Evolutionary conservation across 1,140 invertebrate species (phyloP), one percentile per base, ranked within the genome.

Genomic region (Polypedilum pembai): DNA sequence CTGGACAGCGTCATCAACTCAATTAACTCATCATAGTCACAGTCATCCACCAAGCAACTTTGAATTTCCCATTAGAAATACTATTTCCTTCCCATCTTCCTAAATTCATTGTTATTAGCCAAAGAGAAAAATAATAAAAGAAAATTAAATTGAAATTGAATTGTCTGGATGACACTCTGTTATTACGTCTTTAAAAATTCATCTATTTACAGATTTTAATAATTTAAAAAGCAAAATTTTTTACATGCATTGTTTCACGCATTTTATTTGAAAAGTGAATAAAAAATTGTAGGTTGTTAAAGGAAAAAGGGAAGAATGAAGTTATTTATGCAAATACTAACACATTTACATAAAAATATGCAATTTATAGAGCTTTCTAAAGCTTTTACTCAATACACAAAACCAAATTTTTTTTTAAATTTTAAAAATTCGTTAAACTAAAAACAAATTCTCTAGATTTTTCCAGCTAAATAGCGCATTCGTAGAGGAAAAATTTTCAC

Each of bases 1-100:
- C 3, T 69, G 65, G 65, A 69, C 65, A 15, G n/a, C 45, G n/a
- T 56, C 45, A 56, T 56, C 45, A 56, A 56, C 8, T 56, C 45
- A 56, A 56, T 56, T 56, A 56, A 56, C 45, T n/a, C 45, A 56
- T 56, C 45, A 56, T 56, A 12, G n/a, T 56, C 45, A 12, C 4
- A 56, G 45, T 56, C 12, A n/a, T n/a, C 7, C n/a, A n/a, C 12
- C 45, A 56, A 56, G 15, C n/a, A 56, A n/a, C n/a, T 56, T 56
- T 15, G 45, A 56, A 56, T 56, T 56, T 56, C 45, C 45, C 12
- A 56, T 56, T 15, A 56, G n/a, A 56, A 56, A 56, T 56, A n/a
- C 45, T 15, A 56, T 56, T 56, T 15, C 45, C 1, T 56, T 56
- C 12, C n/a, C 45, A 15, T 56, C 45, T n/a, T 45, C 15, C 8